These are phyloP conservation scores for Acronicta alni DNA, from an alignment of 2,888 invertebrate genomes.

Conservation along the genomic window DNA sequence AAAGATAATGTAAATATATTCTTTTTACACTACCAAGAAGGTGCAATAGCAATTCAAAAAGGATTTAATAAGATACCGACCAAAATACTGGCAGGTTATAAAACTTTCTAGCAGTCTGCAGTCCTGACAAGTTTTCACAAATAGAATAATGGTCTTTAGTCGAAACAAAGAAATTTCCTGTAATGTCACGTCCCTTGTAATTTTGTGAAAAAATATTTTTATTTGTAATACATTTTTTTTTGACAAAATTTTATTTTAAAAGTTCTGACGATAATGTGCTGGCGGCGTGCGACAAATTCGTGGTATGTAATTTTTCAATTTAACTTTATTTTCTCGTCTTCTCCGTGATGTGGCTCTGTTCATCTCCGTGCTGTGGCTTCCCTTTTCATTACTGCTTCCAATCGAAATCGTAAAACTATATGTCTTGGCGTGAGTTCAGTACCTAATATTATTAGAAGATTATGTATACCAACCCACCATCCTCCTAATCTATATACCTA, in stretches of 20 bases:
- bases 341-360: no score
- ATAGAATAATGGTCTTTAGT: constrained; percentile 30
- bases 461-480: no score
- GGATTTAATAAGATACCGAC: not conserved
- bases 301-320: constrained; percentile 32
- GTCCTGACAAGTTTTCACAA: constrained; percentile 21
- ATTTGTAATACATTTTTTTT: constrained; percentile 21
- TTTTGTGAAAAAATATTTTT: constrained; percentile 21
- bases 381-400: no score
- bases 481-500: no score
- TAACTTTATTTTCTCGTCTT: no score
- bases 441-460: no score
- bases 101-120: not conserved
- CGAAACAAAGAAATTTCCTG: constrained; percentile 52
- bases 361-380: no score
- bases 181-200: constrained; percentile 42
- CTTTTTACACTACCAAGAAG: not conserved
- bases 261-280: constrained; percentile 33
- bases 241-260: constrained; percentile 36
- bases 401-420: no score
- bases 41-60: not conserved
- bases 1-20: no score
- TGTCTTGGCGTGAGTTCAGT: no score
- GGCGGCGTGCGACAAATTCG: constrained; percentile 8
- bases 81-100: constrained; percentile 2